A percentile compares a stretch with the other conserved stretches of the same genome.
phyloP scores from a whole-genome alignment of 64 coral and sea anemone genomes.

The Porites lutea region DNA sequence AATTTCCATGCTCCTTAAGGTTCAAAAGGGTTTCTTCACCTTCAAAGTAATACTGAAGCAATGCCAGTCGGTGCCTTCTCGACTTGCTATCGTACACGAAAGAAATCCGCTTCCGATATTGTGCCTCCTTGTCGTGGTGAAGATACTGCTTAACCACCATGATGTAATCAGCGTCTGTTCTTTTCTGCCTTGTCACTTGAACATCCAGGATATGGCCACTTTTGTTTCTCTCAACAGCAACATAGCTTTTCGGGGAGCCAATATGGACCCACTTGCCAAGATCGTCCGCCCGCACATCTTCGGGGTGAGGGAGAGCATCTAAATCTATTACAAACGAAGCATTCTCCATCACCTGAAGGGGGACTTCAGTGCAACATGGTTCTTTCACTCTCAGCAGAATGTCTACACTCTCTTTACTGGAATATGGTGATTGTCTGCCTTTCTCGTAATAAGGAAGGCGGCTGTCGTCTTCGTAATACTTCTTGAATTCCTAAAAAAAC shows the following conservation, averaged over 20 bases:
- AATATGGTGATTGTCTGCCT: slow-evolving; percentile 9
- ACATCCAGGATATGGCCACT: slow-evolving; percentile 42
- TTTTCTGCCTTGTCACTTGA: slow-evolving; percentile 5
- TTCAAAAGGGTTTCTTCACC: slow-evolving; percentile 22
- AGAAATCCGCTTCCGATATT: slow-evolving; percentile 47
- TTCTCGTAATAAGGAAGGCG: slow-evolving; percentile 35
- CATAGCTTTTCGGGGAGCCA: slow-evolving; percentile 44
- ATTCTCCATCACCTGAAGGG: slow-evolving; percentile 49
- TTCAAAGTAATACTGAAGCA: slow-evolving; percentile 60
- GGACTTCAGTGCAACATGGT: slow-evolving; percentile 25
- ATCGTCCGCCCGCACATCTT: slow-evolving; percentile 49
- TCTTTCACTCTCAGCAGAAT: slow-evolving; percentile 34
- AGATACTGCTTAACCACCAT: slow-evolving; percentile 36
- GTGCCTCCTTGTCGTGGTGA: slow-evolving; percentile 45
- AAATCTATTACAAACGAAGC: slow-evolving; percentile 50
- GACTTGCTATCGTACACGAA: slow-evolving; percentile 19
- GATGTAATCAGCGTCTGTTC: slow-evolving; percentile 46
- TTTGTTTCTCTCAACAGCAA: not conserved
- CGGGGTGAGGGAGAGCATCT: slow-evolving; percentile 32
- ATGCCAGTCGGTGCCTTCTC: slow-evolving; percentile 32
- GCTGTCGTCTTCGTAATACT: slow-evolving; percentile 55
- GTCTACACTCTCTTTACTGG: slow-evolving; percentile 34
- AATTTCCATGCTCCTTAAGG: slow-evolving; percentile 47
- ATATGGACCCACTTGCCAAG: slow-evolving; percentile 40
- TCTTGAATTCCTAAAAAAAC: too few relatives aligned